Evolutionary conservation across 23 tunicate species (phyloP).

Genomic region (Trididemnum miniatum): DNA sequence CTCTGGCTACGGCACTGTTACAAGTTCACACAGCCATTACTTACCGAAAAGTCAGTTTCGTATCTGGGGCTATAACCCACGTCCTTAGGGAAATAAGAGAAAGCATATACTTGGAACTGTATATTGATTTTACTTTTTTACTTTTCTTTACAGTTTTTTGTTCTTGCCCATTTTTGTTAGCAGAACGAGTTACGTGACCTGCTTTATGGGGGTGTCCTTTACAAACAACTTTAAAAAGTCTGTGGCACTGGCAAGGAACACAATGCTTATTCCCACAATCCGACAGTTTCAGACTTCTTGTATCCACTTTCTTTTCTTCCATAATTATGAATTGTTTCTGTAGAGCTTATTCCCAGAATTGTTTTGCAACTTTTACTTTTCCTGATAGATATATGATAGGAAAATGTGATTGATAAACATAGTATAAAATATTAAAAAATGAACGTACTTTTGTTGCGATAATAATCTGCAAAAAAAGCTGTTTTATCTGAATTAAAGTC

Average conservation of each 20-base stretch:
- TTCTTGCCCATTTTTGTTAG: neutral
- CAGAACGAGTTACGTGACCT: neutral
- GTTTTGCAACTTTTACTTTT: no score
- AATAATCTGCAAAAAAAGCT: no score
- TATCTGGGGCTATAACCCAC: slow-evolving; percentile 44
- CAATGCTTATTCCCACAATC: neutral
- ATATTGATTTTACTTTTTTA: neutral
- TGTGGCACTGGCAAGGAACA: neutral
- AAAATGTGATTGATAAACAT: no score
- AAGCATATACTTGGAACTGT: slow-evolving; percentile 19
- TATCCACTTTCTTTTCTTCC: no score
- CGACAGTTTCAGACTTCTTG: neutral
- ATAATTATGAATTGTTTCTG: no score
- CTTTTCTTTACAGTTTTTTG: neutral
- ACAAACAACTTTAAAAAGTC: neutral
- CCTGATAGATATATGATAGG: no score
- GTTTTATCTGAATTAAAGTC: no score
- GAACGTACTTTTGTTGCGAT: no score
- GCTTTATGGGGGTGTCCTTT: neutral
- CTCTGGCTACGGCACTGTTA: no score
- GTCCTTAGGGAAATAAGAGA: slow-evolving; percentile 32
- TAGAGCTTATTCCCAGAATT: no score
- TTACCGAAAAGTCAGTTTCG: neutral
- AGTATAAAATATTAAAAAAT: no score
- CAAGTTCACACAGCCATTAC: no score